These are phyloP conservation scores for Aphodius sticticus DNA, from an alignment of 2,888 invertebrate species.

Conservation along the genomic window DNA sequence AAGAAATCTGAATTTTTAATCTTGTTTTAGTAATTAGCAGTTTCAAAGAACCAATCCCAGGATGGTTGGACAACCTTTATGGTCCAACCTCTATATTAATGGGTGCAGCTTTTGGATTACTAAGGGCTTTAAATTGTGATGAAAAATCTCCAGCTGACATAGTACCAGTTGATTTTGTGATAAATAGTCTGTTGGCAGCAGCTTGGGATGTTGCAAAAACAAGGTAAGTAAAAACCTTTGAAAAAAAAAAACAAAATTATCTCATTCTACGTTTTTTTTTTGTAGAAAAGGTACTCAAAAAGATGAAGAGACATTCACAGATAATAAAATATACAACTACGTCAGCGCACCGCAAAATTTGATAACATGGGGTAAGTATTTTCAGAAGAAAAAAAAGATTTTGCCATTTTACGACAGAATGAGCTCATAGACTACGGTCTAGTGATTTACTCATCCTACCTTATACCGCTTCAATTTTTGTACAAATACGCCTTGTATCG, in stretches of 20 bases:
- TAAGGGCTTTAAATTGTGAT: slow-evolving; percentile 79
- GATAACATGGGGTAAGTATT: slow-evolving; percentile 75
- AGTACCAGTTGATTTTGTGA: slow-evolving; percentile 70
- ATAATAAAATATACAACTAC: slow-evolving; percentile 82
- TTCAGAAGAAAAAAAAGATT: slow-evolving; percentile 12
- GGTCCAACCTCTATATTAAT: slow-evolving; percentile 78
- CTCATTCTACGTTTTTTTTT: no score
- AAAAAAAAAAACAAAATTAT: neutral
- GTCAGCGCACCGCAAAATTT: slow-evolving; percentile 85
- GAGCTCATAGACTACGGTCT: no score
- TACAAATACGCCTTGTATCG: no score
- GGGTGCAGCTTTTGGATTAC: slow-evolving; percentile 79
- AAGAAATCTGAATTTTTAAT: no score
- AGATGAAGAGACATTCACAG: slow-evolving; percentile 44
- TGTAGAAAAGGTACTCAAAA: neutral
- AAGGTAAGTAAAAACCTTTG: neutral
- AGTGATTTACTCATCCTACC: no score
- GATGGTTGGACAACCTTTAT: slow-evolving; percentile 81
- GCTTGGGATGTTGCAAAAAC: slow-evolving; percentile 69
- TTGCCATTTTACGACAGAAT: slow-evolving; percentile 22
- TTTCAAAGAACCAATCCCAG: slow-evolving; percentile 66
- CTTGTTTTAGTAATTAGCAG: slow-evolving; percentile 52
- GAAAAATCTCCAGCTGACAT: slow-evolving; percentile 76
- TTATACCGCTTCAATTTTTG: no score
- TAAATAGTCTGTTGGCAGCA: slow-evolving; percentile 67